Evolutionary conservation across 2,888 invertebrate genomes (phyloP).

Genomic region (Tipula unca): DNA sequence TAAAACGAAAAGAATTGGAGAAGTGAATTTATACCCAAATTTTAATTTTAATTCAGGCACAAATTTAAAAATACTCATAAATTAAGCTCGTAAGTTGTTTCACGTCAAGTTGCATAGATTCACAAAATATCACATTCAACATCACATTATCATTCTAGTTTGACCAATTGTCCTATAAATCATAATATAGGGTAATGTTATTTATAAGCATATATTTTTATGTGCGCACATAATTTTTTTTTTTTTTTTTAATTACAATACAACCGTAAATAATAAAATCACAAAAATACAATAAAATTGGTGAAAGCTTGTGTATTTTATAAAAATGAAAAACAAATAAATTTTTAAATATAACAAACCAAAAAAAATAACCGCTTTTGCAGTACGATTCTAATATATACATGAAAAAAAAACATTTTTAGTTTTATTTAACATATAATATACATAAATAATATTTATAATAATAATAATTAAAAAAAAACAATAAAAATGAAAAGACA

Average conservation of each 20-base stretch:
- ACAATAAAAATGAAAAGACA: conserved; percentile 8
- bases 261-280: not conserved
- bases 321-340: not conserved
- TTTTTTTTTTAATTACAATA: not conserved
- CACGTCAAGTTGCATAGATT: too few relatives aligned
- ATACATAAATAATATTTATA: not conserved
- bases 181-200: not conserved
- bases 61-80: too few relatives aligned
- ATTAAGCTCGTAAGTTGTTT: too few relatives aligned
- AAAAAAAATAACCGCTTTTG: not conserved
- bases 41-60: too few relatives aligned
- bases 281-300: not conserved
- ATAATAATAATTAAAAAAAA: not conserved
- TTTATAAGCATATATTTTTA: not conserved
- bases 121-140: too few relatives aligned
- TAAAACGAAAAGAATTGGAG: too few relatives aligned
- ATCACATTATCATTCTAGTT: too few relatives aligned
- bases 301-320: not conserved
- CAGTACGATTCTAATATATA: not conserved
- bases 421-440: not conserved
- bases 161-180: too few relatives aligned
- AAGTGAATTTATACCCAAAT: too few relatives aligned
- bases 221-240: not conserved
- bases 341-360: not conserved
- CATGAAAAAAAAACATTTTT: not conserved